Evolutionary conservation across 2,888 invertebrate species (phyloP).

Genomic region (Hoplodrina blanda): DNA sequence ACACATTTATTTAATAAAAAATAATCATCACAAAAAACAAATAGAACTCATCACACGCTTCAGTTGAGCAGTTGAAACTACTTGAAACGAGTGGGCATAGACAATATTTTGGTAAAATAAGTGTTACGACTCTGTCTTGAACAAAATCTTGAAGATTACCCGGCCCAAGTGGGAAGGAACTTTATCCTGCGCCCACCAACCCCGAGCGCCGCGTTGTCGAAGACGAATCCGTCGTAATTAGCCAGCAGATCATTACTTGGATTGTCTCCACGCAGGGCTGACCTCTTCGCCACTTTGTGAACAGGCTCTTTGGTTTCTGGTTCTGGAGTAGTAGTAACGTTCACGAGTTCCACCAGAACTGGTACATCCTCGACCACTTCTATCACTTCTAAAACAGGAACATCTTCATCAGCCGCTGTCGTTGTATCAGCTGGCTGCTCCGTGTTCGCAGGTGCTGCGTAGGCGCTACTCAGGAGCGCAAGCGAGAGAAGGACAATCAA

Average conservation of each 20-base stretch:
- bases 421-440: conserved; percentile 67
- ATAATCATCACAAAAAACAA: conserved; percentile 17
- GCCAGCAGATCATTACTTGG: conserved; percentile 81
- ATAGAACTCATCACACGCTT: conserved; percentile 11
- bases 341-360: conserved; percentile 69
- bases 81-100: conserved; percentile 14
- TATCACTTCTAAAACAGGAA: conserved; percentile 72
- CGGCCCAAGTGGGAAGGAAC: conserved; percentile 85
- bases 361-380: conserved; percentile 79
- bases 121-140: neutral
- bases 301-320: conserved; percentile 64
- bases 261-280: conserved; percentile 79
- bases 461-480: conserved; percentile 70
- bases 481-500: conserved; percentile 78
- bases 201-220: conserved; percentile 76
- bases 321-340: conserved; percentile 63
- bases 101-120: conserved; percentile 13
- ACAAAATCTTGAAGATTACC: conserved; percentile 66
- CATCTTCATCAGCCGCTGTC: conserved; percentile 67
- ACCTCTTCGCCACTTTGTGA: conserved; percentile 81
- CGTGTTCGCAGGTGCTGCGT: conserved; percentile 74
- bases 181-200: conserved; percentile 84
- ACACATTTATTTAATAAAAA: conserved; percentile 47
- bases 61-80: conserved; percentile 10
- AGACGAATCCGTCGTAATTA: conserved; percentile 78